Evolutionary conservation across 2,797 vertebrate genomes (phyloP).

Genomic region (Orestias chungarensis): DNA sequence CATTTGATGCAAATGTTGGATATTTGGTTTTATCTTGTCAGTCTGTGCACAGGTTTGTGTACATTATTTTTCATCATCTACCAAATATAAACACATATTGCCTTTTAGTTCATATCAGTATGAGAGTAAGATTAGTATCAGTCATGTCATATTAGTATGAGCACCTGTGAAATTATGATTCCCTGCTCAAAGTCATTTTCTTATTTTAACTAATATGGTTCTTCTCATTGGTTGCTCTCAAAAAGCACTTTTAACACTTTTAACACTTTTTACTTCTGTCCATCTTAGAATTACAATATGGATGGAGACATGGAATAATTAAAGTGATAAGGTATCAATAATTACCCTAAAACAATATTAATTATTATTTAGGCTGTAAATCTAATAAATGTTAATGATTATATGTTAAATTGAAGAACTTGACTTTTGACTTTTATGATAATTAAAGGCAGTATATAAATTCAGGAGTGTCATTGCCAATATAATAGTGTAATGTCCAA

Average conservation of each 20-base stretch:
- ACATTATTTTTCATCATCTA: neutral
- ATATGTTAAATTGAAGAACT: too few relatives aligned
- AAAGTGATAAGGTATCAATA: too few relatives aligned
- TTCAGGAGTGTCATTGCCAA: too few relatives aligned
- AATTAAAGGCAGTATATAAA: too few relatives aligned
- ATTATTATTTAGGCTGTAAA: too few relatives aligned
- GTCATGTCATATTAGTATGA: neutral
- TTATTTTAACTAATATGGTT: neutral
- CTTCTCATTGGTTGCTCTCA: constrained; percentile 1
- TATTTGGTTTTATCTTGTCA: neutral
- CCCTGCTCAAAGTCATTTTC: neutral
- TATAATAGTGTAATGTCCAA: too few relatives aligned
- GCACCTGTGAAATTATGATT: neutral
- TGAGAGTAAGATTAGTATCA: neutral
- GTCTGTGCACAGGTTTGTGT: neutral
- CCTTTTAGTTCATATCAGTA: neutral
- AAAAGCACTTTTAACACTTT: neutral
- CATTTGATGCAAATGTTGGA: neutral
- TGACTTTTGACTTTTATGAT: too few relatives aligned
- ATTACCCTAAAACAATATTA: too few relatives aligned
- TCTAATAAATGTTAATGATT: too few relatives aligned
- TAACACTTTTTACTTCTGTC: too few relatives aligned
- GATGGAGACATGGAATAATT: too few relatives aligned
- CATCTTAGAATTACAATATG: too few relatives aligned
- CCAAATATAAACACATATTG: neutral